Conservation (phyloP, 2,888 invertebrate species). For the Suillia variegata region DNA sequence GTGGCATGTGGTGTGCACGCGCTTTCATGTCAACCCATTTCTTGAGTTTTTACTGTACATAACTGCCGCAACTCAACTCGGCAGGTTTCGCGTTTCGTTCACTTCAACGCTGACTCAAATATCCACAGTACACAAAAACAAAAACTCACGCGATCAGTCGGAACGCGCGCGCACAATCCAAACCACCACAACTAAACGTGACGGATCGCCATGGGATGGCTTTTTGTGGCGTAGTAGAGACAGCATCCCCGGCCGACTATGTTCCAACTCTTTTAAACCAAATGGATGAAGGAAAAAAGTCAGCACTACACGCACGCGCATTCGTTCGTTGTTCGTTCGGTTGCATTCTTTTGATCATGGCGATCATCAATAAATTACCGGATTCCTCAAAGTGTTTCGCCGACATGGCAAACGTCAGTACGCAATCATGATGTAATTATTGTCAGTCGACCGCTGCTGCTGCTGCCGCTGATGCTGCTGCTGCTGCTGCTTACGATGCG, state of each 20-base stretch:
- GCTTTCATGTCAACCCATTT: not conserved
- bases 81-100: not conserved
- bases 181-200: not conserved
- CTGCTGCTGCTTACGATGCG: not conserved
- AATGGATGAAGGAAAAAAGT: not conserved
- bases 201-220: slow-evolving; percentile 16
- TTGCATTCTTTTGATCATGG: slow-evolving; percentile 44
- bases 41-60: too few species aligned
- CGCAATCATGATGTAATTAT: slow-evolving; percentile 38
- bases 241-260: not conserved
- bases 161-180: not conserved
- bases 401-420: slow-evolving; percentile 41
- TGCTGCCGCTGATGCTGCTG: not conserved
- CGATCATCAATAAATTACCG: slow-evolving; percentile 47
- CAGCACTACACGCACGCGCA: slow-evolving; percentile 21
- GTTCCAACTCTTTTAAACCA: not conserved
- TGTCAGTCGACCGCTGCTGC: slow-evolving; percentile 11
- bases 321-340: slow-evolving; percentile 15
- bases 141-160: too few species aligned
- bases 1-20: slow-evolving; percentile 3
- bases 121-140: too few species aligned
- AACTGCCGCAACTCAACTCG: not conserved
- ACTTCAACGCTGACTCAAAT: too few species aligned
- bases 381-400: slow-evolving; percentile 47
- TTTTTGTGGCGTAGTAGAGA: not conserved